Base-by-base conservation (phyloP, 2,113 vertebrate species). In the Sclerurus mexicanus region DNA sequence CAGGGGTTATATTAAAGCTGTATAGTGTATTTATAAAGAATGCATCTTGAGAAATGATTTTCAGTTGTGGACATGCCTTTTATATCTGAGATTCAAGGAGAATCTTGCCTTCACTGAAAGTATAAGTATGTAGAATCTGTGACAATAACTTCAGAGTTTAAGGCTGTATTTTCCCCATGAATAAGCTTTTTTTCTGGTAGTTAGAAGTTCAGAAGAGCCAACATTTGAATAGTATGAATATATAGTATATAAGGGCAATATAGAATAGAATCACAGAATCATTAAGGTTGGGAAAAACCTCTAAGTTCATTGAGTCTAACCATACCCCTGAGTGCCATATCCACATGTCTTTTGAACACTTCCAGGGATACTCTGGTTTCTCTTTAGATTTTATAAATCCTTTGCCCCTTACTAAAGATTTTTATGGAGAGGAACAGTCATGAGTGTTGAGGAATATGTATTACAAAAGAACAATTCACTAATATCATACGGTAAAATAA, bases 401-500 rank as follows among this genome's bases (percentile, higher is more conserved):
- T 59, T n/a, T 67, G 5, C 23, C 33, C 4, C 33, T 74, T 59
- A 12, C 8, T 46, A 39, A 74, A 59, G 19, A 59, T 67, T 39
- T 46, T 37, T 15, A 11, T 59, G 68, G 37, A 23, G 52, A 50
- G 42, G 21, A 58, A 20, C 8, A 33, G 22, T 23, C 59, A 52
- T 0, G 0, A 50, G 18, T 44, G 23, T 46, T 52, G 33, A 81
- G 23, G 33, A 30, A 39, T 39, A 63, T 12, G 4, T 58, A 24
- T 14, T 21, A 25, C 63, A 40, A 68, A 85, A 76, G 56, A 49
- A 5, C 17, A 28, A 24, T 60, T 84, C 21, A 50, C 5, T 66
- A 35, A 50, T 60, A 33, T 21, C 40, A 12, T 20, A 1, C 0
- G 62, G 25, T 62, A 33, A 78, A 89, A 82, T n/a, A 75, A 11